Conservation (phyloP, 2,113 vertebrate genomes). For the Nerophis lumbriciformis region DNA sequence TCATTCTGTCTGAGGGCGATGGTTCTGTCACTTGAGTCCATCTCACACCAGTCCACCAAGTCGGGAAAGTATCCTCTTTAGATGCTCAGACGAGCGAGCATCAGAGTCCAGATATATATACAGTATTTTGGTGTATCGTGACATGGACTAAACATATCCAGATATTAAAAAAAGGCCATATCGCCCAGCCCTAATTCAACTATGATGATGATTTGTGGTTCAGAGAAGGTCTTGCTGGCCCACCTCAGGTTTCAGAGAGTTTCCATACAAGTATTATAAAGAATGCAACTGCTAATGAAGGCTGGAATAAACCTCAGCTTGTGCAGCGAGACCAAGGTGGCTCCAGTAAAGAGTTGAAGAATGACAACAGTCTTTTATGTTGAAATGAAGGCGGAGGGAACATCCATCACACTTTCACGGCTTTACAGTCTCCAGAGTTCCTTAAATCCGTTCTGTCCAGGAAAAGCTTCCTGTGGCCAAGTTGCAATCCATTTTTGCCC, state of each 20-base stretch:
- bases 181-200: too few relatives aligned
- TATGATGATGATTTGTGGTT: too few relatives aligned
- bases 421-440: not conserved
- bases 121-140: too few relatives aligned
- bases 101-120: constrained; percentile 18
- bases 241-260: not conserved
- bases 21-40: constrained; percentile 63
- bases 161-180: too few relatives aligned
- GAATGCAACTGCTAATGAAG: not conserved
- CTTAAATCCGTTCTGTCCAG: constrained; percentile 37
- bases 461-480: constrained; percentile 38
- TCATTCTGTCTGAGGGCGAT: constrained; percentile 52
- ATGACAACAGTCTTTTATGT: not conserved
- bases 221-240: not conserved
- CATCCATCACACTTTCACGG: not conserved
- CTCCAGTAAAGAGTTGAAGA: not conserved
- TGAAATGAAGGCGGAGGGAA: not conserved
- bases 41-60: constrained; percentile 30
- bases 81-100: constrained; percentile 50
- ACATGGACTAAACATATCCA: too few relatives aligned
- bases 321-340: not conserved
- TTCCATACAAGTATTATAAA: not conserved
- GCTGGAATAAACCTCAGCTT: not conserved
- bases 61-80: constrained; percentile 46
- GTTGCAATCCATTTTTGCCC: constrained; percentile 53